phyloP scores from a whole-genome alignment of 2,888 invertebrate genomes.

The Thysanoteuthis rhombus region DNA sequence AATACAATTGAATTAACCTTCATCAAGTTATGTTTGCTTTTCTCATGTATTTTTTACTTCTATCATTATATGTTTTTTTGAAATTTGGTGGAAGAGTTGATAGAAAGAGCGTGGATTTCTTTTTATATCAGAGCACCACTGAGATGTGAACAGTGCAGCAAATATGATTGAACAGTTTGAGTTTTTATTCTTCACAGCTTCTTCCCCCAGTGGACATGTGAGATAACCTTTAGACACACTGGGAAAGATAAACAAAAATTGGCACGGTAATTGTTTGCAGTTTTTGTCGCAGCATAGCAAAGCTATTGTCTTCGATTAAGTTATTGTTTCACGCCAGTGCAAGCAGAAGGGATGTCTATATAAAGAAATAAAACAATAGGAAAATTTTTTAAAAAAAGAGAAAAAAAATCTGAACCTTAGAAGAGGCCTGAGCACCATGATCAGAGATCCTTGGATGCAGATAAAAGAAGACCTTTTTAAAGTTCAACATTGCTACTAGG shows the following conservation, averaged over 20 bases:
- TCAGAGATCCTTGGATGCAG: background rate
- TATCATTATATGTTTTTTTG: no score
- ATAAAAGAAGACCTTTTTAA: background rate
- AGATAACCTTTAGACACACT: background rate
- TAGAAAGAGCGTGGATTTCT: background rate
- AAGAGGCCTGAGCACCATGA: background rate
- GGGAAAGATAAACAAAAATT: background rate
- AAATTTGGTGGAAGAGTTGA: no score
- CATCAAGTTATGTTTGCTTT: no score
- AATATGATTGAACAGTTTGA: no score
- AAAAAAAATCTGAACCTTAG: no score
- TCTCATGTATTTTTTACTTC: no score
- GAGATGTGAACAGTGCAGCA: no score
- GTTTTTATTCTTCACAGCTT: background rate
- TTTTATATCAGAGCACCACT: background rate
- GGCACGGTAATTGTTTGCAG: background rate
- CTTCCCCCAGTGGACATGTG: constrained; percentile 12
- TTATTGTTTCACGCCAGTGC: background rate
- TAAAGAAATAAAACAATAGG: background rate
- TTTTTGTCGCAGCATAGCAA: background rate
- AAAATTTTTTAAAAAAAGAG: no score
- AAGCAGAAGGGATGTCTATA: background rate
- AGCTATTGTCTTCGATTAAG: constrained; percentile 12
- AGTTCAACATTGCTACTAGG: constrained; percentile 12
- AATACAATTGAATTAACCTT: no score